Conservation (phyloP, 2,113 vertebrate species). For the Thunnus thynnus region DNA sequence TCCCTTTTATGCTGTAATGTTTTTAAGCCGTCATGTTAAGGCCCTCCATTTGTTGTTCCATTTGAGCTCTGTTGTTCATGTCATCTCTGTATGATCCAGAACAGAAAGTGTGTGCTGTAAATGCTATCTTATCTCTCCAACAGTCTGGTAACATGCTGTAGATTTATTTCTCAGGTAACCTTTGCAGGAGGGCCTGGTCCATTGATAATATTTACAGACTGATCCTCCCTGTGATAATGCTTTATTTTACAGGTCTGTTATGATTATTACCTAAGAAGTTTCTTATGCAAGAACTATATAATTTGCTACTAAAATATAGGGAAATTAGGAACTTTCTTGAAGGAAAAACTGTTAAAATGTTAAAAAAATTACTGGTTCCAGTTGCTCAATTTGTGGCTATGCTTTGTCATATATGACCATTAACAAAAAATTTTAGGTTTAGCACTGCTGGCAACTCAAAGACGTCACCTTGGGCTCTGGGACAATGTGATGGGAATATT, state of each 20-base stretch:
- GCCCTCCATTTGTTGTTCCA: neutral
- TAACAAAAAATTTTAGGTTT: no score
- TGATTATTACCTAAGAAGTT: neutral
- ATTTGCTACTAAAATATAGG: neutral
- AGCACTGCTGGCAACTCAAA: no score
- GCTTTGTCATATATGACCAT: neutral
- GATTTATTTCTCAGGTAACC: slow-evolving; percentile 63
- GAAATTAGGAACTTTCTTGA: neutral
- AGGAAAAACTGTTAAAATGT: neutral
- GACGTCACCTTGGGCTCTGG: no score
- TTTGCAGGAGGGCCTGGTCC: slow-evolving; percentile 16
- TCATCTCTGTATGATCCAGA: slow-evolving; percentile 19
- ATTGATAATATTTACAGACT: slow-evolving; percentile 11
- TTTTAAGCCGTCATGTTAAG: slow-evolving; percentile 23
- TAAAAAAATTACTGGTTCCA: no score
- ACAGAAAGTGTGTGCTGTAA: slow-evolving; percentile 62
- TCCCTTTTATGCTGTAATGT: slow-evolving; percentile 17
- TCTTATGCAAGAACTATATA: neutral
- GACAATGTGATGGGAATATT: no score
- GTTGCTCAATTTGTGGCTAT: neutral
- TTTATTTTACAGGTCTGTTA: no score
- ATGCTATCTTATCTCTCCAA: slow-evolving; percentile 76
- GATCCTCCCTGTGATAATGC: neutral
- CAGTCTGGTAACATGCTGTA: slow-evolving; percentile 55
- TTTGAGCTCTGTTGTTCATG: slow-evolving; percentile 7